Evolutionary conservation across 2,113 vertebrate genomes (phyloP), one percentile per base, ranked within the genome.

Genomic region (Rhipidura dahli): DNA sequence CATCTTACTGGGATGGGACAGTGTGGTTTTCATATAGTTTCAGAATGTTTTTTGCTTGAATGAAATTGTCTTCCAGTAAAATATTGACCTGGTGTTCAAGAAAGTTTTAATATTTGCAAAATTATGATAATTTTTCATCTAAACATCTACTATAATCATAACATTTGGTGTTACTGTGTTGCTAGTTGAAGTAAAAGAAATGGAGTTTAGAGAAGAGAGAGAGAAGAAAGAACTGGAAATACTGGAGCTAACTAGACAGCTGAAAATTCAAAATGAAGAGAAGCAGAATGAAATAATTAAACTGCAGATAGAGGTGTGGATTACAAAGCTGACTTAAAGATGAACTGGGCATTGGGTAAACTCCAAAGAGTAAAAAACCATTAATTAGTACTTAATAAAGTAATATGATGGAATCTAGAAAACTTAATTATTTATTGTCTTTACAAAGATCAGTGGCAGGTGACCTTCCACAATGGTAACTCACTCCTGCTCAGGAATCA

Each of bases 211-310:
- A 89, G 96, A 93, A 65, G 80, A 98, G 57, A 96, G 98, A 83
- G 97, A 98, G 77, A 97, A 97, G 87, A 99, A 98, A 72, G 98
- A 99, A 49, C 15, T 95, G 37, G 97, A 98, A 84, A 94, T 99
- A 97, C 84, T 98, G 83, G 98, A 98, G 71, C 95, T 99, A 97
- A 99, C 96, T 64, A 97, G 33, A 89, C 98, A 97, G 90, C 95
- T 99, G 92, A 98, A 93, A 96, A 98, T 97, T 70, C 98, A 99
- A 96, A 98, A 99, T 91, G 98, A 98, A 88, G 98, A 99, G 96
- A 99, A 98, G 57, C 98, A 99, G 97, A 99, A 97, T 60, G 98
- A 99, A 96, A 97, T 99, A 27, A 96, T 99, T 47, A 99, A 98
- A 97, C 86, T 99, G 65, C 98, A 99, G 73, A 98, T 99, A 98